Evolutionary conservation across 2,888 invertebrate genomes (phyloP), one percentile per base, ranked within the genome.

Genomic region (Amaurobius ferox): DNA sequence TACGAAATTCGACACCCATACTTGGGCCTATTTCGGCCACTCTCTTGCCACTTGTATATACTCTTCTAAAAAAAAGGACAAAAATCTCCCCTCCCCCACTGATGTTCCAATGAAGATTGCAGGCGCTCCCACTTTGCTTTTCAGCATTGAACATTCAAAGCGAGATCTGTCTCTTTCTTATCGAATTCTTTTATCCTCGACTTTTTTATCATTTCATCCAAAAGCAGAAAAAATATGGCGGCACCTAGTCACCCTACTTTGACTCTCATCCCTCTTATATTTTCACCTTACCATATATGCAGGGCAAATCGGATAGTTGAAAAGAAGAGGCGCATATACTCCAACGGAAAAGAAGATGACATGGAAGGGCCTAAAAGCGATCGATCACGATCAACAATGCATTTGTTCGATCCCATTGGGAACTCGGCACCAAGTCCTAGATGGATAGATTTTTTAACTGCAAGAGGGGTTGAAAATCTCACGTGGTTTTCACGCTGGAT

Each of bases 351-450:
- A 68, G 81, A 83, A 76, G 81, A 76, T 76, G 77, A 77, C 66
- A 39, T 13, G 55, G 73, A 78, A 77, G 76, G 76, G 76, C 83
- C 85, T 85, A 78, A 78, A 85, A 85, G 67, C 85, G 72, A 85
- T 85, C 85, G 85, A 85, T 85, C 85, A 85, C 73, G 72, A 85
- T 85, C 78, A 78, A 85, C 85, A 85, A 85, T 85, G 72, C 85
- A 78, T 78, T 85, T 85, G 85, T 85, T 73, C 83, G 77, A 77
- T 83, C 44, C 44, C 70, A 40, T 44, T 28, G 44, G 44, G 44
- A 70, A 70, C 44, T 73, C 55, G 62, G 66, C 73, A 80, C 39
- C 67, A 80, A 80, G 55, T 70, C 62, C 23, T 62, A 66, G 68
- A 70, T 28, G 55, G 62, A 81, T 61, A 68, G 81, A 74, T 80